These are phyloP conservation scores for Dynastes maya DNA, from an alignment of 2,888 invertebrate species.

Conservation along the genomic window DNA sequence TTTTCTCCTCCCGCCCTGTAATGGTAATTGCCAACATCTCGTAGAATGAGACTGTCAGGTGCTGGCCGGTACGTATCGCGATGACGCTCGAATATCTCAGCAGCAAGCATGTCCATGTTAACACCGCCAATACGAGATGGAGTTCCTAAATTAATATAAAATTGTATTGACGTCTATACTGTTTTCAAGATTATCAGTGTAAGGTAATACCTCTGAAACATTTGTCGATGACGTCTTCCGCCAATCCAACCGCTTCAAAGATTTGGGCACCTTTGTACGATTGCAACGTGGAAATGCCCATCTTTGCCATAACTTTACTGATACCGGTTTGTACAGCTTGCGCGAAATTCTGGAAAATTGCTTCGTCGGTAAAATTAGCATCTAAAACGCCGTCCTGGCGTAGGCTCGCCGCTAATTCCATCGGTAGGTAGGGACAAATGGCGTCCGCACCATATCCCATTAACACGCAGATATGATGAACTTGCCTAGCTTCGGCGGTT, in stretches of 20 bases:
- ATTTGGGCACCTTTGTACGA: conserved; percentile 99
- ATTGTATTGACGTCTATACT: background rate
- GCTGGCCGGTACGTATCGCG: conserved; percentile 81
- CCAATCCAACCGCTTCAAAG: conserved; percentile 97
- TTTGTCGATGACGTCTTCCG: conserved; percentile 92
- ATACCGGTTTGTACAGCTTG: conserved; percentile 77
- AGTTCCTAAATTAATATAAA: conserved; percentile 68
- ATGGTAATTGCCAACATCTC: conserved; percentile 92
- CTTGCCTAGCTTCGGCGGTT: conserved; percentile 96
- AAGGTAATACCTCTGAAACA: conserved; percentile 81
- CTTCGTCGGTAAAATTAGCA: conserved; percentile 81
- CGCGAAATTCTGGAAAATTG: conserved; percentile 90
- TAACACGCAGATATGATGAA: conserved; percentile 96
- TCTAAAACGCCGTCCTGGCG: conserved; percentile 91
- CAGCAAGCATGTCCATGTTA: conserved; percentile 88
- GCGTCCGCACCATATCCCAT: conserved; percentile 98
- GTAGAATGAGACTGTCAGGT: conserved; percentile 81
- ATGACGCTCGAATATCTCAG: conserved; percentile 89
- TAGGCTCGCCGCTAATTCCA: conserved; percentile 91
- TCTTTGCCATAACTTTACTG: conserved; percentile 96
- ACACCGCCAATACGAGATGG: conserved; percentile 89
- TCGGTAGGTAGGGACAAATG: conserved; percentile 96
- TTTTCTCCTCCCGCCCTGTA: conserved; percentile 98
- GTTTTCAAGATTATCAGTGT: background rate
- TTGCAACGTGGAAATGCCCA: conserved; percentile 99